Base-by-base conservation (phyloP, 1,140 invertebrate species). In the Idris sp. region DNA sequence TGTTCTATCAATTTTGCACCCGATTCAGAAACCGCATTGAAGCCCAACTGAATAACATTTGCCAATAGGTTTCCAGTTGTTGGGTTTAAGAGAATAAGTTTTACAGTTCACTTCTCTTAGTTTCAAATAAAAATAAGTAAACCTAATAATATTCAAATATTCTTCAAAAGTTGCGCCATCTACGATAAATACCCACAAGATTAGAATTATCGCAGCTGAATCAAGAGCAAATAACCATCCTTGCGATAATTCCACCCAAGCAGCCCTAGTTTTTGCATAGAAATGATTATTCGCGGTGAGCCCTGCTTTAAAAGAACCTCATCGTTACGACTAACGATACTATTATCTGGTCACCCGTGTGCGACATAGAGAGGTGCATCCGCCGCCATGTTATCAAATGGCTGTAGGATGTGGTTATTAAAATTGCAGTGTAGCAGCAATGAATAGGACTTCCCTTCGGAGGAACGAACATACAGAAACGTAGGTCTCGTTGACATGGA, bases 391-490 rank as follows among this genome's bases (percentile, higher is more conserved):
- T 83, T 84, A 81, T 79, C 76, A 78, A 81, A 80, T 76, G 78
- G 73, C 71, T 79, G 78, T 84, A 85, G 82, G 81, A 85, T 85
- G 82, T 84, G 81, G 83, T 86, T 85, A 85, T 83, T 86, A 84
- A 85, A 86, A 86, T 83, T 85, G 80, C 83, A 80, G 77, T 59
- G 73, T 68, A 81, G 79, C 51, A 74, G 74, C 65, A 78, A 79
- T 80, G 76, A 78, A 82, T 81, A 76, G 79, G 74, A 83, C 83
- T 84, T 84, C n/a, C 80, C 85, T 85, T 59, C 75, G 79, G 72
- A 64, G 54, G 56, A 81, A 81, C 80, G 75, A 79, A 71, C 68
- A 58, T 40, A 26, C 56, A 62, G 43, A 48, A 51, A 33, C 44
- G 31, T 19, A 22, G 6, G 31, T 56, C 49, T 49, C 19, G 82